Conservation (phyloP, 2,888 invertebrate genomes). For the Drosophila algonquin region DNA sequence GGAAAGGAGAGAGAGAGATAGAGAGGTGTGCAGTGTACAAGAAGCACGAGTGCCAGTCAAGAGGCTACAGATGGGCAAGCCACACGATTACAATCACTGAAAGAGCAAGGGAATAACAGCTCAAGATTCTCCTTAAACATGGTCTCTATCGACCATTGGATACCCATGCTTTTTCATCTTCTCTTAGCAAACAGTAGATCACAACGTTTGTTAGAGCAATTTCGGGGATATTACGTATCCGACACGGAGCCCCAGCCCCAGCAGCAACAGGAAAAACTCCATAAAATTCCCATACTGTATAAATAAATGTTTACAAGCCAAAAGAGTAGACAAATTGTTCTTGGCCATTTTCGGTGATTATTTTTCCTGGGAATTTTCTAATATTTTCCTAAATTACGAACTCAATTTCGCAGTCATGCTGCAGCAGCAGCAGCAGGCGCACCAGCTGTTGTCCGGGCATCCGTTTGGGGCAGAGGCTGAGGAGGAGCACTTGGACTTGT, state of each 20-base stretch:
- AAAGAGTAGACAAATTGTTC: conserved; percentile 60
- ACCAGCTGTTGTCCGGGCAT: conserved; percentile 61
- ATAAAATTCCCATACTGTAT: not conserved
- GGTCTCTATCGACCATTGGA: too few relatives aligned
- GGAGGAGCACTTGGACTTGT: conserved; percentile 48
- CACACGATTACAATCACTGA: too few relatives aligned
- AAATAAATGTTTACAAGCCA: conserved; percentile 50
- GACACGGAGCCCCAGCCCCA: too few relatives aligned
- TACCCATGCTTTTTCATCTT: too few relatives aligned
- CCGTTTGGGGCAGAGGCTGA: not conserved
- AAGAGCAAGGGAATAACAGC: too few relatives aligned
- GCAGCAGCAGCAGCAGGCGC: not conserved
- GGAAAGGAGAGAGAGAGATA: not conserved
- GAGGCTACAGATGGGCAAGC: too few relatives aligned
- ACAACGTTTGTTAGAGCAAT: too few relatives aligned
- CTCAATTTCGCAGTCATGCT: conserved; percentile 56
- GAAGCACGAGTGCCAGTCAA: not conserved
- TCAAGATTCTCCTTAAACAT: too few relatives aligned
- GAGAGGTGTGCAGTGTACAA: not conserved
- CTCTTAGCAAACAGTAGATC: too few relatives aligned
- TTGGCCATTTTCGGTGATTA: conserved; percentile 56
- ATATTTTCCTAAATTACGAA: conserved; percentile 74
- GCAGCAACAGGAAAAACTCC: too few relatives aligned
- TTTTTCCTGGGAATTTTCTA: conserved; percentile 49
- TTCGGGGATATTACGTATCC: too few relatives aligned